These are phyloP conservation scores for Ailurus styani DNA, from an alignment of 2,113 vertebrate genomes.

Conservation along the genomic window DNA sequence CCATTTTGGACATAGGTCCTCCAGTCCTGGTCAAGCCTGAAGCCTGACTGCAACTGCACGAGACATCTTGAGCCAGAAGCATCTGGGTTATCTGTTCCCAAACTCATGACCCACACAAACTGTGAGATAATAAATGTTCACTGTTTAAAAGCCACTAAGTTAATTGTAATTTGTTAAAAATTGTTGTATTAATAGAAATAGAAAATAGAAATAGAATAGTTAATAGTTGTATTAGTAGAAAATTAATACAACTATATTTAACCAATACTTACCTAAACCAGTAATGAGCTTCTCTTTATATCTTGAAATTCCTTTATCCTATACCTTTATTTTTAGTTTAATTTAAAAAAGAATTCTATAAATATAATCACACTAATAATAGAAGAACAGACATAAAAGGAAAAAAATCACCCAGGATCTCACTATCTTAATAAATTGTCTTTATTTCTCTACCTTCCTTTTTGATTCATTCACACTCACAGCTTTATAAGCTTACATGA, in stretches of 20 bases:
- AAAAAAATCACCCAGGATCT: not conserved
- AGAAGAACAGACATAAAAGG: not conserved
- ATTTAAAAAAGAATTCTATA: constrained; percentile 6
- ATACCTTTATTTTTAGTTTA: not conserved
- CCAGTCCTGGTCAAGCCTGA: not conserved
- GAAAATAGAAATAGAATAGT: too few relatives aligned
- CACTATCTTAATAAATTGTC: not conserved
- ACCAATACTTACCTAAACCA: not conserved
- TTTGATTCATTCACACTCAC: not conserved
- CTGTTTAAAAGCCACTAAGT: not conserved
- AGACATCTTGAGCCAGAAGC: not conserved
- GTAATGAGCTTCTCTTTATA: not conserved
- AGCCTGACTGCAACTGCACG: not conserved
- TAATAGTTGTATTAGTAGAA: not conserved
- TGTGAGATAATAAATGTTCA: not conserved
- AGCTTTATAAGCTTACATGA: not conserved
- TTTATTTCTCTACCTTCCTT: not conserved
- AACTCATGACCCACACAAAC: not conserved
- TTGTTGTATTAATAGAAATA: too few relatives aligned
- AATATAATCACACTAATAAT: not conserved
- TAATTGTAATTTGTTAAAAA: not conserved
- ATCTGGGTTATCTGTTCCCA: not conserved
- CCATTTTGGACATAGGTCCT: not conserved
- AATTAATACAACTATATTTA: not conserved
- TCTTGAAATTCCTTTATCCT: not conserved